Evolutionary conservation across 2,888 invertebrate species (phyloP), one percentile per base, ranked within the genome.

Genomic region (Phanerotoma sp.): DNA sequence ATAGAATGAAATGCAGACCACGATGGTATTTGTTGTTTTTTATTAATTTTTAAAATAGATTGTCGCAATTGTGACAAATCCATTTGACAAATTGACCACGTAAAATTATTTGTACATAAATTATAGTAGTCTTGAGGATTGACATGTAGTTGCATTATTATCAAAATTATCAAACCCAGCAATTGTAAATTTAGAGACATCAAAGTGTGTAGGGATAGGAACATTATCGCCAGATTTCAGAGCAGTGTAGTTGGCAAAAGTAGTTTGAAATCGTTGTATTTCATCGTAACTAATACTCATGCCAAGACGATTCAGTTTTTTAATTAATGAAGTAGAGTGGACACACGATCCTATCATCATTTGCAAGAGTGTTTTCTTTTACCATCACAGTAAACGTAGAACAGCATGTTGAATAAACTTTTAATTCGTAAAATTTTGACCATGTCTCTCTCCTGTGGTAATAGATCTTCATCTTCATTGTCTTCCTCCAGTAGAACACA

Each of bases 401-500:
- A 57, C 33, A 60, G 47, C 9, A 53, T 56, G 32, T 62, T 58
- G 42, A 49, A 62, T 35, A 59, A 42, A 9, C 37, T 16, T 38
- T 56, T 56, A 1, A 62, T 54, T 61, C 52, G 56, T 13, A 48
- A n/a, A n/a, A n/a, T n/a, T n/a, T n/a, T n/a, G n/a, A n/a, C n/a
- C n/a, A n/a, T 25, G 6, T 56, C 56, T 40, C 9, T 40, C n/a
- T n/a, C n/a, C n/a, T n/a, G n/a, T n/a, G n/a, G n/a, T n/a, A n/a
- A n/a, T n/a, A n/a, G 4, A 9, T 41, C 20, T 18, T 38, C 21
- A 42, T 42, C 21, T 10, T 42, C 25, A 21, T 42, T 13, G 18
- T 42, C 42, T 22, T 10, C 11, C 20, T 20, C 15, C 4, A 18
- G 11, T 9, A 13, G 18, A 9, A 20, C 9, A 2, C 20, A 20